These are phyloP conservation scores for Danio albolineatus DNA, from an alignment of 2,797 vertebrate species.

Conservation along the genomic window DNA sequence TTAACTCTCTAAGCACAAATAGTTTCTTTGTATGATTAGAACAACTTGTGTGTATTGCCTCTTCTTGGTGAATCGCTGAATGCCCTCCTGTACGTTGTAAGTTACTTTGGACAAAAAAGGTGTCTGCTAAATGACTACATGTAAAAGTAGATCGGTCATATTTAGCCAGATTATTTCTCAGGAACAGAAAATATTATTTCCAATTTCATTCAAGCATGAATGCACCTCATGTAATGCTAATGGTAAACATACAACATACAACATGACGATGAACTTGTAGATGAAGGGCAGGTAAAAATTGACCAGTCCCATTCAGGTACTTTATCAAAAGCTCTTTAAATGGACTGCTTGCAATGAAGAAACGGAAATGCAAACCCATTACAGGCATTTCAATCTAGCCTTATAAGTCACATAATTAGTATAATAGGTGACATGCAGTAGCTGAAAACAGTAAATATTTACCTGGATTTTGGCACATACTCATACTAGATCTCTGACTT, in stretches of 20 bases:
- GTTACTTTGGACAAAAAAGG: too few species aligned
- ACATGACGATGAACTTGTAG: slow-evolving; percentile 14
- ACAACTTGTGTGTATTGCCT: too few species aligned
- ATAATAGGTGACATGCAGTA: not conserved
- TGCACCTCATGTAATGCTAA: slow-evolving; percentile 1
- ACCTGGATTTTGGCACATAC: not conserved
- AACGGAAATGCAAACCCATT: not conserved
- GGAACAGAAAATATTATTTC: too few species aligned
- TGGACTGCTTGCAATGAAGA: not conserved
- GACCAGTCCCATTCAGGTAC: not conserved
- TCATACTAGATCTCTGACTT: not conserved
- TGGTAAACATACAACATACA: slow-evolving; percentile 7
- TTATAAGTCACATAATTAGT: not conserved
- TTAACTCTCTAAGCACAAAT: too few species aligned
- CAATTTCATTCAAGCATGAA: slow-evolving; percentile 34
- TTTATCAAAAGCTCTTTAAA: slow-evolving; percentile 36
- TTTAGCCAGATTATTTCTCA: not conserved
- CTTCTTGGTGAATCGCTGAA: too few species aligned
- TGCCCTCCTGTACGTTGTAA: too few species aligned
- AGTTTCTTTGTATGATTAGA: too few species aligned
- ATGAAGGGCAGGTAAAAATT: slow-evolving; percentile 31
- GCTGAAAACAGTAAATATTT: not conserved
- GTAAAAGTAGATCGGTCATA: not conserved
- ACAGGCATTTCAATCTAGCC: not conserved
- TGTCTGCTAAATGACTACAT: too few species aligned